Evolutionary conservation across 92 coral and sea anemone genomes (phyloP), one percentile per base, ranked within the genome.

Genomic region (Meandrina meandrites): DNA sequence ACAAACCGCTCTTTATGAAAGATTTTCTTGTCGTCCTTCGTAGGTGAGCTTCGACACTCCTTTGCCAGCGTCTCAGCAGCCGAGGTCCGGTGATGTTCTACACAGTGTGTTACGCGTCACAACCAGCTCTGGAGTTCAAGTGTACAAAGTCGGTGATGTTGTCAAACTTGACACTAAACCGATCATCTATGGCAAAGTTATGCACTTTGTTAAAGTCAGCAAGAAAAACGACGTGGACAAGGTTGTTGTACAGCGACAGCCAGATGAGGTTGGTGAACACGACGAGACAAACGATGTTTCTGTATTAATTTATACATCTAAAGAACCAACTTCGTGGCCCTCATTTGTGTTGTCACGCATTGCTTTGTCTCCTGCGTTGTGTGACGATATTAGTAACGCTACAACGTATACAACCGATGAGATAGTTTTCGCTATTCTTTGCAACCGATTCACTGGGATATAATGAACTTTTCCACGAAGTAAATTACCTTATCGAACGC

Each of bases 121-220:
- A 17, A 86, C 98, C 0, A 92, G 94, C 54, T 86, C 87, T 18
- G 93, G 92, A 8, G 98, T 88, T 40, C 93, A 91, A 81, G 87
- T 79, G 27, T 94, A 85, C 91, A 92, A 37, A 71, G 88, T 76
- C 12, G 85, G 87, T 31, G 98, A 94, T 48, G 84, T 91, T 11
- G 92, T 94, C 62, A 94, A 89, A 70, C 98, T 94, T 9, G 94
- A 94, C 91, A 94, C 95, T 32, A 94, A 91, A 32, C 98, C 98
- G 24, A 86, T 87, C 70, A 94, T 94, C 32, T 94, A 82, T 37
- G 98, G 98, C 45, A 90, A 92, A 22, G 95, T 94, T 17, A 48
- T 92, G 78, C 87, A 89, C 40, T 94, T 94, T 84, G 90, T 84
- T n/a, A 92, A 94, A 86, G 92, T 92, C 53, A 86, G 48, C 81